Percentiles rank a stretch among this genome's conserved stretches.
Evolutionary conservation across 2,113 vertebrate genomes (phyloP).

Genomic region (Hippopotamus amphibius): DNA sequence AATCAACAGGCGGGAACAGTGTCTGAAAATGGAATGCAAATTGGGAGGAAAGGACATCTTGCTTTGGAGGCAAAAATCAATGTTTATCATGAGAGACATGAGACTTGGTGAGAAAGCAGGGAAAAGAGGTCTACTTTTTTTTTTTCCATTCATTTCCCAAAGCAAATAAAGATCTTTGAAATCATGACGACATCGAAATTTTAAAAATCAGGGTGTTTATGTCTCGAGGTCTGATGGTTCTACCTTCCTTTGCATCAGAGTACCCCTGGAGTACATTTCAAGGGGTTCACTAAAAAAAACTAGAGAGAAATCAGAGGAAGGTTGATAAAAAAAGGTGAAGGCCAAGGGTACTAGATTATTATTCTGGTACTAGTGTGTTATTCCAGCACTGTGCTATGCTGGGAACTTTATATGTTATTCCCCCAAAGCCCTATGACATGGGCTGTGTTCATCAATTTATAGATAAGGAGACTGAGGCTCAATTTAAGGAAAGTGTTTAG

Average conservation of each 20-base stretch:
- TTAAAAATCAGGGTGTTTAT: background rate
- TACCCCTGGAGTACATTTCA: background rate
- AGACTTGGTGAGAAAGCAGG: background rate
- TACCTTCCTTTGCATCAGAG: background rate
- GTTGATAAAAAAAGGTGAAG: background rate
- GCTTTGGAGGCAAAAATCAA: background rate
- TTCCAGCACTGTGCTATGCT: background rate
- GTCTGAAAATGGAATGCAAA: background rate
- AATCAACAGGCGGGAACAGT: background rate
- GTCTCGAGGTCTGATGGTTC: background rate
- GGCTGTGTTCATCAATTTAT: background rate
- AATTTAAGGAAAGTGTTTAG: slow-evolving; percentile 3
- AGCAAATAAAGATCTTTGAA: background rate
- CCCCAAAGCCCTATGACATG: background rate
- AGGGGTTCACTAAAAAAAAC: background rate
- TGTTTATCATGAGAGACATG: background rate
- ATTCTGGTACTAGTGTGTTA: background rate
- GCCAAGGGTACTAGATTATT: background rate
- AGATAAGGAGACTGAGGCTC: background rate
- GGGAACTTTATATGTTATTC: background rate
- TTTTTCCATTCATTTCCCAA: background rate
- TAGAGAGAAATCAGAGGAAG: background rate
- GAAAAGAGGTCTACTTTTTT: background rate
- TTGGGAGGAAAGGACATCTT: background rate
- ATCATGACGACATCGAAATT: background rate